Evolutionary conservation across 2,113 vertebrate species (phyloP), one percentile per base, ranked within the genome.

Genomic region (Columbina picui): DNA sequence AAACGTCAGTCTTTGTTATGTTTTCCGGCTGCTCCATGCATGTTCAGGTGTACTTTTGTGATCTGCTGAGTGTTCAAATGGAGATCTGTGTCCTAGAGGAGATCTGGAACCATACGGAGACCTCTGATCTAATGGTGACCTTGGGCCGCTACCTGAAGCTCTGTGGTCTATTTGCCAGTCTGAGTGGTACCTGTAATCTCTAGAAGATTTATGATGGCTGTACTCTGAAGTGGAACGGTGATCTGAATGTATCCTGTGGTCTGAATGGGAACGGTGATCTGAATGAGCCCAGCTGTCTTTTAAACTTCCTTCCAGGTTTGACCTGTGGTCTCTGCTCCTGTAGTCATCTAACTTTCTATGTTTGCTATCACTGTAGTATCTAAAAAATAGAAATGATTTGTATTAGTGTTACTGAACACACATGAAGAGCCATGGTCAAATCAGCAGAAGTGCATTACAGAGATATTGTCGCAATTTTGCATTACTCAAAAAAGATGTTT

Each of bases 21-120:
- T 99, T 97, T 99, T 99, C 94, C 99, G 98, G 97, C 98, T 98
- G 97, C 98, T 99, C 99, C 99, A 99, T 89, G 98, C 98, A 96
- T 99, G 99, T 98, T 99, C 99, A 8, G 99, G 99, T 64, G 99
- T 99, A 98, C 98, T 99, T 98, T 98, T 99, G 98, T 99, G 99
- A 98, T 99, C 99, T 36, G 98, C 96, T 45, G 99, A 99, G 94
- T 99, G 99, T 96, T 99, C 99, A 93, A 99, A 99, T 7, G 99
- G 99, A 65, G 99, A 99, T 94, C 98, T 98, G 95, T 98, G 98
- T 30, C 98, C 99, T 64, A 99, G 53, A 2, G 99, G 99, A 25
- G 99, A 99, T 86, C 99, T 98, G 36, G 99, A 98, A 89, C 99
- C 99, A 57, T 99, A 99, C 11, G 99, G 98, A 49, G 99, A 99